Base-by-base conservation (phyloP, 2,797 vertebrate genomes). In the Dendrocincla tyrannina region DNA sequence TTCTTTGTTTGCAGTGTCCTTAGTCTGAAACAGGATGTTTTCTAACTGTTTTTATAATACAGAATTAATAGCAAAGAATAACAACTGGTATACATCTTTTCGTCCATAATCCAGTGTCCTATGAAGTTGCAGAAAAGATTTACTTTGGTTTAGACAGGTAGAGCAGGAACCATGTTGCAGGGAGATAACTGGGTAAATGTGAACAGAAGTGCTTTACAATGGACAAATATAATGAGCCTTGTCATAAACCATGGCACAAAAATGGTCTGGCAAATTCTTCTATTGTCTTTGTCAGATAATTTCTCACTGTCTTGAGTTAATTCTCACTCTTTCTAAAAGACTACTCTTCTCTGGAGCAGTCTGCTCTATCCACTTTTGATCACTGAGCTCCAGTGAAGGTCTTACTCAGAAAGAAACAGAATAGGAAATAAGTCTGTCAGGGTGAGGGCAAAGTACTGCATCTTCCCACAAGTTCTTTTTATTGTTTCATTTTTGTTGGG, bases 61-160 rank as follows among this genome's bases (percentile, higher is more conserved):
- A 41, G 64, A 69, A 64, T 28, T 67, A 72, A 56, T 55, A 55
- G 39, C 3, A 80, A 85, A 46, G 10, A 85, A 25, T 17, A 74
- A 23, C 1, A 73, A 13, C 13, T 46, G 35, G 0, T 12, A 33
- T 8, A 2, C 0, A 1, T 56, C 6, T 72, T 81, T 37, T 33
- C 17, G 11, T 77, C 28, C 15, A 39, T 37, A 39, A 66, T 32
- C 11, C 20, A 11, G 9, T 37, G 12, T 64, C 7, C 7, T 47
- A 5, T 60, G 44, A 95, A 46, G 30, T 4, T 53, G 23, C 47
- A n/a, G 23, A 39, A 47, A 47, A 56, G 2, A 19, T 32, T 53
- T 49, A 7, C 8, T 59, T 25, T 49, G 11, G 15, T 56, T 92
- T 67, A 24, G 11, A 55, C 11, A 59, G 10, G 10, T 6, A 17